Percentiles rank a stretch among this genome's conserved stretches.
Evolutionary conservation across 2,888 invertebrate species (phyloP).

Genomic region (Oxytorus armatus): DNA sequence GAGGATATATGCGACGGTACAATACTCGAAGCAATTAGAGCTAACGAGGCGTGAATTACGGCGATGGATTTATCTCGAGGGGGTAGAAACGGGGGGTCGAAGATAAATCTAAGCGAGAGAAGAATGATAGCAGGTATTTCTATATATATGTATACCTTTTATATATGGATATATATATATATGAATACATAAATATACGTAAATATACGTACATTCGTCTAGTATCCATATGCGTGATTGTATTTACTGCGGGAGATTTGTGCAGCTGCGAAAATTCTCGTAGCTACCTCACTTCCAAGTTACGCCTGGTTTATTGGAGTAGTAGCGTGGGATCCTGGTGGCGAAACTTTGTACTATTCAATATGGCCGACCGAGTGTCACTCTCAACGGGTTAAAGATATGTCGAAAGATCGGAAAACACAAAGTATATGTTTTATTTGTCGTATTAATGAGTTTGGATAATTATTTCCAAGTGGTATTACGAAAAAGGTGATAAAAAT

Average conservation of each 20-base stretch:
- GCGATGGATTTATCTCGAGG: slow-evolving; percentile 66
- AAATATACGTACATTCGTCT: slow-evolving; percentile 11
- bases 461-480: no score
- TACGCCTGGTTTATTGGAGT: slow-evolving; percentile 27
- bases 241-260: slow-evolving; percentile 27
- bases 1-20: slow-evolving; percentile 56
- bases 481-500: no score
- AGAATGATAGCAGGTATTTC: slow-evolving; percentile 42
- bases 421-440: no score
- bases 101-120: slow-evolving; percentile 64
- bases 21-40: slow-evolving; percentile 67
- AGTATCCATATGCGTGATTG: slow-evolving; percentile 13
- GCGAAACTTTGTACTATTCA: slow-evolving; percentile 1
- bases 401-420: no score
- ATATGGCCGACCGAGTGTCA: background rate
- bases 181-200: slow-evolving; percentile 7
- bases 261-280: slow-evolving; percentile 48
- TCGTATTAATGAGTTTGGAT: no score
- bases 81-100: slow-evolving; percentile 61
- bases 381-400: no score
- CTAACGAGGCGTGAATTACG: slow-evolving; percentile 69
- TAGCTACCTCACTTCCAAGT: slow-evolving; percentile 16
- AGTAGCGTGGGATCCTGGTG: slow-evolving; percentile 4
- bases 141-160: slow-evolving; percentile 23
- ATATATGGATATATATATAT: background rate